Evolutionary conservation across 2,888 invertebrate species (phyloP), one percentile per base, ranked within the genome.

Genomic region (Gibbula magus): DNA sequence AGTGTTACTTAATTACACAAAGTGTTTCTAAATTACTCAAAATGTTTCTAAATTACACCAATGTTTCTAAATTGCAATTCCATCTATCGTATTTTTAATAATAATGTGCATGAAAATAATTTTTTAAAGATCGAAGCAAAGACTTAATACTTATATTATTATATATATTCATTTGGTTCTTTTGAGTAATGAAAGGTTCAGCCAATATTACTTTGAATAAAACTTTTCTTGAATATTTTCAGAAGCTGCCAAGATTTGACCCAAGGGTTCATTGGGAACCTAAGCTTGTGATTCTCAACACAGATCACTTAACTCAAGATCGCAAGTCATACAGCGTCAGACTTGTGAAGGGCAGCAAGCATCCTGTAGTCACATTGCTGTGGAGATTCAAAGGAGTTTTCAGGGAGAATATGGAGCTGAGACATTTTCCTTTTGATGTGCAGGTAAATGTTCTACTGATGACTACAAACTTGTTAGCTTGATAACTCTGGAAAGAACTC

Each of bases 341-440:
- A 7, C 78, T 87, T 39, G 88, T 87, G 66, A 81, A 81, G n/a
- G 88, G 87, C 29, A 88, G 86, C 56, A 81, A 82, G 25, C 81
- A 85, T 73, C 88, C 90, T 7, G 81, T 89, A 1, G 87, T 90
- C 0, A 73, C 86, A 32, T 83, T 84, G 77, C 81, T 88, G 18
- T 89, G 89, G 89, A 84, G 88, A 66, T 87, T 90, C 61, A 87
- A 86, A 76, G 90, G 88, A 8, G 81, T 85, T 79, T 90, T 90
- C 81, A 85, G 85, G 56, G 89, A 90, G 77, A 86, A 83, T 73
- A 77, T 90, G 76, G 89, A 90, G 70, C 84, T 90, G 53, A 82
- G 88, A 77, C 88, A 90, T 79, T 90, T 90, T 76, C 90, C 90
- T 25, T 86, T 90, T n/a, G 90, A 90, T 86, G 89, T 90, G 8